Percentiles rank a stretch among this genome's conserved stretches.
These are phyloP conservation scores for Oscheius sp. DNA, from an alignment of 2,888 invertebrate species.

Conservation along the genomic window DNA sequence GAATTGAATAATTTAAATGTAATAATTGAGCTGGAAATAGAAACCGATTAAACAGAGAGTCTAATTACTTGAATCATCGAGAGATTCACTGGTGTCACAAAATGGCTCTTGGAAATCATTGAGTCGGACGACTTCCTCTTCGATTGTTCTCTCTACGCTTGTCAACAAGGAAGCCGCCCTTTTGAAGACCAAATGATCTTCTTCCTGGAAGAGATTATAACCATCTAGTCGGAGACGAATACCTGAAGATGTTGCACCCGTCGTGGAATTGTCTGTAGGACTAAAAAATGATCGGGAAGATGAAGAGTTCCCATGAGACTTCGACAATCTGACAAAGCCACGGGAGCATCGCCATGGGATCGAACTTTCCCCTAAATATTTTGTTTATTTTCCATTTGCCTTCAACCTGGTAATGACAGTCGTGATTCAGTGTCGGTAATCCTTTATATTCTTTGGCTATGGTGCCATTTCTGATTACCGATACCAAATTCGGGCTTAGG, in stretches of 20 bases:
- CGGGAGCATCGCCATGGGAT: constrained; percentile 60
- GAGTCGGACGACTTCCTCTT: constrained; percentile 54
- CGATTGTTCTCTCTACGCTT: constrained; percentile 49
- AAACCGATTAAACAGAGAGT: not conserved
- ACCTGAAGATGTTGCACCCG: constrained; percentile 57
- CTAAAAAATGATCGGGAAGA: constrained; percentile 70
- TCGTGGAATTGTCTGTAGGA: constrained; percentile 70
- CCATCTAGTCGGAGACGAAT: not conserved
- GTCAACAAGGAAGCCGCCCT: constrained; percentile 62
- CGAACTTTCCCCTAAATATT: constrained; percentile 44
- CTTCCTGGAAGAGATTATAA: constrained; percentile 53
- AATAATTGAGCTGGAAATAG: constrained; percentile 51
- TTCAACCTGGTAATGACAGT: constrained; percentile 67
- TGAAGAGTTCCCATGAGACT: constrained; percentile 69
- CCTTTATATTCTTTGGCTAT: constrained; percentile 49
- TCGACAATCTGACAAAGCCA: constrained; percentile 69
- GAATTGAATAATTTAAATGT: constrained; percentile 69
- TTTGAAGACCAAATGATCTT: constrained; percentile 69
- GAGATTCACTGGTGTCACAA: constrained; percentile 70
- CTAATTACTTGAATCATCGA: constrained; percentile 55
- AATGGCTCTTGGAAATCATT: constrained; percentile 63
- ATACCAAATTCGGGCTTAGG: constrained; percentile 61
- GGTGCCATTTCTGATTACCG: constrained; percentile 55
- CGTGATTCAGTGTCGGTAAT: constrained; percentile 43
- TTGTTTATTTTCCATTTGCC: not conserved